Conservation (phyloP, 2,113 vertebrate genomes). For the Pelecanoides urinatrix region DNA sequence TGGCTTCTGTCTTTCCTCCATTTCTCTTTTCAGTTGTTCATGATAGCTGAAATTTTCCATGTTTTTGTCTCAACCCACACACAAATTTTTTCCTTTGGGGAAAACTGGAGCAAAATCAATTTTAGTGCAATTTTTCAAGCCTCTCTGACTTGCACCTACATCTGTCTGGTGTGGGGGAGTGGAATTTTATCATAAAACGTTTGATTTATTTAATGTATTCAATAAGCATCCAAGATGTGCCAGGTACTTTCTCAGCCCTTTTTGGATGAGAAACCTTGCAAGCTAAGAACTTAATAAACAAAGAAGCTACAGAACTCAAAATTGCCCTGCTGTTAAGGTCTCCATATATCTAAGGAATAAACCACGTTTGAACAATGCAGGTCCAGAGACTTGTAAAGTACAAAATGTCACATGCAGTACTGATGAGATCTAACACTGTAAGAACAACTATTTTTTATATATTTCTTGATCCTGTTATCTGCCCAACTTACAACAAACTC, state of each 20-base stretch:
- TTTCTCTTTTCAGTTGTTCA: constrained; percentile 18
- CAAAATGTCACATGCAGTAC: not conserved
- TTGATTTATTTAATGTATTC: constrained; percentile 68
- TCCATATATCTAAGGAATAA: not conserved
- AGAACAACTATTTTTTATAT: not conserved
- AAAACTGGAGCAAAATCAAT: constrained; percentile 64
- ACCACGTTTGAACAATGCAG: not conserved
- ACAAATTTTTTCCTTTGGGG: constrained; percentile 53
- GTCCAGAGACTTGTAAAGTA: not conserved
- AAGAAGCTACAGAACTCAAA: constrained; percentile 23
- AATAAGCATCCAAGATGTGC: constrained; percentile 59
- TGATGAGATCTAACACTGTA: not conserved
- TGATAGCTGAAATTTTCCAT: constrained; percentile 38
- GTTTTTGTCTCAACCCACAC: constrained; percentile 35
- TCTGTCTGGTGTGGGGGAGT: constrained; percentile 57
- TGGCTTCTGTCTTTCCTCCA: constrained; percentile 16
- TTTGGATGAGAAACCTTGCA: constrained; percentile 62
- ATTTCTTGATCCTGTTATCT: not conserved
- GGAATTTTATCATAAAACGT: constrained; percentile 59
- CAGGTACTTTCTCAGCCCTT: constrained; percentile 61
- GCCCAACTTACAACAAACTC: not conserved
- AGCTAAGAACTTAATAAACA: constrained; percentile 51
- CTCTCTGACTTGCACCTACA: constrained; percentile 42
- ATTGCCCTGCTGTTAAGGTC: not conserved
- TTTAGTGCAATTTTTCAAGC: constrained; percentile 44